These are phyloP conservation scores for Hybognathus amarus DNA, from an alignment of 2,797 vertebrate species.

Conservation along the genomic window DNA sequence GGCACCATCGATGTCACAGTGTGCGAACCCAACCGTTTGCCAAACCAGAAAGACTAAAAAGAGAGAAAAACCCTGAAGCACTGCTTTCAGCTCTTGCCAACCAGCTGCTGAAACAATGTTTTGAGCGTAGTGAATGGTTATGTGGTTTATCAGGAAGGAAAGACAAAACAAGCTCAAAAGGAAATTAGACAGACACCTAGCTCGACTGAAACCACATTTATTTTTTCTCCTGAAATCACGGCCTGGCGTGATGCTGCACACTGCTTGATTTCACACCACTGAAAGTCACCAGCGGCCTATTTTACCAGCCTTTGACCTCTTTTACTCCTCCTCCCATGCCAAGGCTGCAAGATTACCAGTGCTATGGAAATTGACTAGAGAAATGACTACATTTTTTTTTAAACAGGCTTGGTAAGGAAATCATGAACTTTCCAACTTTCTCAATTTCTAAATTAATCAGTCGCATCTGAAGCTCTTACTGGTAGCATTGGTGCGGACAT, in stretches of 20 bases:
- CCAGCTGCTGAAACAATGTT: conserved; percentile 41
- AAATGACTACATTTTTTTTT: background rate
- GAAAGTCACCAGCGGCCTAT: background rate
- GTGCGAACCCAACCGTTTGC: background rate
- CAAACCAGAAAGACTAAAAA: background rate
- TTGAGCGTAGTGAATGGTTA: background rate
- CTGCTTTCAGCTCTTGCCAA: conserved; percentile 21
- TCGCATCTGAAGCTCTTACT: conserved; percentile 77
- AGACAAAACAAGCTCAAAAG: conserved; percentile 56
- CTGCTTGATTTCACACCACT: background rate
- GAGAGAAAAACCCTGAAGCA: conserved; percentile 15
- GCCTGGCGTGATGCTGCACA: background rate
- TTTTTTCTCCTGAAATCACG: conserved; percentile 20
- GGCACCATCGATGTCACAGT: conserved; percentile 52
- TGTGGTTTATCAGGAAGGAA: conserved; percentile 60
- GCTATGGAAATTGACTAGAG: background rate
- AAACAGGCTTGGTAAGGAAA: background rate
- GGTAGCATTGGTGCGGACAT: conserved; percentile 91
- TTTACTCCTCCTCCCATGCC: background rate
- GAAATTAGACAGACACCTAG: conserved; percentile 62
- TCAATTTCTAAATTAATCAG: background rate
- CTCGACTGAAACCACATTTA: conserved; percentile 28
- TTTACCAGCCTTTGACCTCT: conserved; percentile 19
- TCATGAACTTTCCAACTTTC: background rate
- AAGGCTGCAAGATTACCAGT: background rate